These are phyloP conservation scores for Hypselothyrea guttata DNA, from an alignment of 2,888 invertebrate genomes.

Conservation along the genomic window DNA sequence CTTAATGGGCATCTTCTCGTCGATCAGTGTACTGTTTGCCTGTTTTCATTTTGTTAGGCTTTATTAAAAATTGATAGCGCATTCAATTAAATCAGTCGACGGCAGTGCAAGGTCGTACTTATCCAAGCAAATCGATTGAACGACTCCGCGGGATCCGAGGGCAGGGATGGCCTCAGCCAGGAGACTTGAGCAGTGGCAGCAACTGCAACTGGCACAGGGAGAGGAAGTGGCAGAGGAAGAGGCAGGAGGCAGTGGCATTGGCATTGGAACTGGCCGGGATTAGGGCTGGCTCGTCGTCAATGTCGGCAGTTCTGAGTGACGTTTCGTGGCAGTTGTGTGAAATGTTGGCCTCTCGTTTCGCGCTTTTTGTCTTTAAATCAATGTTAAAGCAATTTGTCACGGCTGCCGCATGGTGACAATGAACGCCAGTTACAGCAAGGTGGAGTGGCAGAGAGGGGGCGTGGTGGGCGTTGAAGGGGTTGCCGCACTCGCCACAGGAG, in stretches of 20 bases:
- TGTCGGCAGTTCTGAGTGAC: conserved; percentile 55
- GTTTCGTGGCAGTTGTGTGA: conserved; percentile 74
- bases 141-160: conserved; percentile 26
- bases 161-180: conserved; percentile 1
- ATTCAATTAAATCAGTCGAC: conserved; percentile 73
- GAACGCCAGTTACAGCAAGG: conserved; percentile 18
- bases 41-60: conserved; percentile 32
- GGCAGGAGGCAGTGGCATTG: conserved; percentile 1
- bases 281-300: conserved; percentile 44
- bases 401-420: conserved; percentile 66
- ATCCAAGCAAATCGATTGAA: conserved; percentile 59
- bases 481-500: conserved; percentile 35
- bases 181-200: not conserved
- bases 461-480: conserved; percentile 37
- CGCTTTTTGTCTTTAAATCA: conserved; percentile 69
- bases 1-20: conserved; percentile 1
- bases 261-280: conserved; percentile 36
- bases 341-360: conserved; percentile 42
- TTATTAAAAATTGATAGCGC: conserved; percentile 76
- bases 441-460: conserved; percentile 5
- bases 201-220: not conserved
- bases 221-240: not conserved
- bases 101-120: conserved; percentile 61
- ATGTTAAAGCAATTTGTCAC: conserved; percentile 75
- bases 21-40: not conserved